Percentiles rank a stretch among this genome's conserved stretches.
These are phyloP conservation scores for Heterodera filipjevi DNA, from an alignment of 2,888 invertebrate genomes.

Conservation along the genomic window DNA sequence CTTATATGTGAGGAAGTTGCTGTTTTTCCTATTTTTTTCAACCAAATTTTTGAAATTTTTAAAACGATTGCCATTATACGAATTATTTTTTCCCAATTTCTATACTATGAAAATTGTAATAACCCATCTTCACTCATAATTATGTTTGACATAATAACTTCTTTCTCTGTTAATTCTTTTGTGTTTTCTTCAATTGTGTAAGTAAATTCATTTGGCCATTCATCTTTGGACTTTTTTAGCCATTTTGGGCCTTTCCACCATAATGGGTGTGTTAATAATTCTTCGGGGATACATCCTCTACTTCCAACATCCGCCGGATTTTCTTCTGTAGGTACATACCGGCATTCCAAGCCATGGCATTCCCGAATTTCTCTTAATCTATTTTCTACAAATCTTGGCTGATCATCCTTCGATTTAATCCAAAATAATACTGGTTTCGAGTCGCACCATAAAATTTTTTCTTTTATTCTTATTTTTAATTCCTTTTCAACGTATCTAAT, in stretches of 20 bases:
- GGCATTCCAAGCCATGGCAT: constrained; percentile 5
- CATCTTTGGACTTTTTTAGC: not conserved
- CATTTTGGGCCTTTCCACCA: constrained; percentile 45
- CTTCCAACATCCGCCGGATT: constrained; percentile 62
- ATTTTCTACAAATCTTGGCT: too few species aligned
- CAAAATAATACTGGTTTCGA: too few species aligned
- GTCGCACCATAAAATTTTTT: too few species aligned
- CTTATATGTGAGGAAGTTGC: not conserved
- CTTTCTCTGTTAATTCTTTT: not conserved
- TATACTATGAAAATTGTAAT: not conserved
- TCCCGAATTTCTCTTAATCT: not conserved
- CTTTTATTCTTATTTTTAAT: too few species aligned
- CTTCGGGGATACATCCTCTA: constrained; percentile 36
- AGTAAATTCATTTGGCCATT: constrained; percentile 25
- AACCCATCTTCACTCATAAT: not conserved
- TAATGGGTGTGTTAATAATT: constrained; percentile 30
- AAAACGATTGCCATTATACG: not conserved
- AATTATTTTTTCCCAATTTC: not conserved
- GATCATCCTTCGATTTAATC: too few species aligned
- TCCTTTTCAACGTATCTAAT: too few species aligned
- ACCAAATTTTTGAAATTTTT: not conserved
- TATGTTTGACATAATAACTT: not conserved
- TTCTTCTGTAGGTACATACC: constrained; percentile 47
- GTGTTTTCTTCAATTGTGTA: not conserved
- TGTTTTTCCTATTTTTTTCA: not conserved